Percentiles rank a stretch among this genome's conserved stretches.
phyloP scores from a whole-genome alignment of 2,888 invertebrate species.

The Criorhina ranunculi region DNA sequence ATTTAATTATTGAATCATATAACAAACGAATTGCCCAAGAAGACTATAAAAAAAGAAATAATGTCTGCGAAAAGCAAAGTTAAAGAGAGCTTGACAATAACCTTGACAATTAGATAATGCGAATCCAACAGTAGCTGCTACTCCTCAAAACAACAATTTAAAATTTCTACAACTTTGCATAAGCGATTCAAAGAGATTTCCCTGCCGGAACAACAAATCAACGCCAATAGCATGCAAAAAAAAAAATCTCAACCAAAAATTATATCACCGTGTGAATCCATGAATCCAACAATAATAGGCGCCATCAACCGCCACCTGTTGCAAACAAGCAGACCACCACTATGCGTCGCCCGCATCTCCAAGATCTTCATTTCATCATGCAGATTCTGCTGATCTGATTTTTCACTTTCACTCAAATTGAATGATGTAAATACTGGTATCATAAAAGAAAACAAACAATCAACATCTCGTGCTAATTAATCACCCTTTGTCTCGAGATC shows the following conservation, averaged over 20 bases:
- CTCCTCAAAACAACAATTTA: neutral
- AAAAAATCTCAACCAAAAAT: constrained; percentile 19
- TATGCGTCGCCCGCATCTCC: neutral
- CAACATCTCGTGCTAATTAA: constrained; percentile 67
- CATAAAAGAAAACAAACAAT: constrained; percentile 48
- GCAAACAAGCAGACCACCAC: neutral
- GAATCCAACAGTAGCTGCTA: neutral
- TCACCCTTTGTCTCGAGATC: constrained; percentile 65
- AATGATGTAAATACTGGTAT: constrained; percentile 43
- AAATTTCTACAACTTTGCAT: constrained; percentile 4
- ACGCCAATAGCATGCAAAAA: constrained; percentile 2
- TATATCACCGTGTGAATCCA: constrained; percentile 58
- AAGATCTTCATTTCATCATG: neutral
- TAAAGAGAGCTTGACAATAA: neutral
- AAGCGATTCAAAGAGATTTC: constrained; percentile 18
- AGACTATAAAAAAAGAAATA: too few relatives aligned
- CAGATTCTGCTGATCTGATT: constrained; percentile 47
- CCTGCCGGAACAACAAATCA: constrained; percentile 62
- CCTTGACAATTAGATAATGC: neutral
- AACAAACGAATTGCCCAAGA: too few relatives aligned
- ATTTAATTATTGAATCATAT: too few relatives aligned
- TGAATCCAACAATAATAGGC: constrained; percentile 50
- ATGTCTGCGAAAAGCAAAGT: neutral
- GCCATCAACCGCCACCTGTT: constrained; percentile 36
- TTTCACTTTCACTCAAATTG: constrained; percentile 72